Percentiles rank a stretch among this genome's conserved stretches.
Evolutionary conservation across 1,140 invertebrate species (phyloP).

Genomic region (Olivierus martensii): DNA sequence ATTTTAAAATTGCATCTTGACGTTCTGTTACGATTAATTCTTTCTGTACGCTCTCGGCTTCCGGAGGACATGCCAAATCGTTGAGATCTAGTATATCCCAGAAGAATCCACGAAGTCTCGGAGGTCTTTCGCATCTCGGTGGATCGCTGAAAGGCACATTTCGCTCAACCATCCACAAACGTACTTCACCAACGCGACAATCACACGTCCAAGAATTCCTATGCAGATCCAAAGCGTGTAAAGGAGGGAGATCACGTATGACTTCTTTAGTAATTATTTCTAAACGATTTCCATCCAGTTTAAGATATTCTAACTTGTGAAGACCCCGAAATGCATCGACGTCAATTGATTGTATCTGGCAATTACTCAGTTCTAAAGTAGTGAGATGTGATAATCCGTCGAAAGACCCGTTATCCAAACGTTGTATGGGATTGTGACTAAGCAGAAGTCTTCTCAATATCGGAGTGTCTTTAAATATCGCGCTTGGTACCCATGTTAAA

Average conservation of each 20-base stretch:
- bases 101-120: constrained; percentile 44
- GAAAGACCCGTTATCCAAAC: constrained; percentile 53
- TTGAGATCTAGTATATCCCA: constrained; percentile 51
- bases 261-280: constrained; percentile 35
- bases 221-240: constrained; percentile 42
- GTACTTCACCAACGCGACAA: constrained; percentile 57
- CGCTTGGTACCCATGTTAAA: constrained; percentile 49
- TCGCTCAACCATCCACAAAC: constrained; percentile 58
- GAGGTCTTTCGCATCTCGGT: constrained; percentile 57
- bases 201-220: constrained; percentile 82
- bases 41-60: constrained; percentile 46
- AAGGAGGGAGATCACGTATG: constrained; percentile 1
- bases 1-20: constrained; percentile 53
- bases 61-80: constrained; percentile 68
- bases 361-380: constrained; percentile 53
- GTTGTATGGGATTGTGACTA: constrained; percentile 52
- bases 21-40: constrained; percentile 16
- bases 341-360: constrained; percentile 39
- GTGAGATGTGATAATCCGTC: constrained; percentile 48
- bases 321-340: constrained; percentile 58
- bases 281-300: constrained; percentile 64
- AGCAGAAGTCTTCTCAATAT: constrained; percentile 57
- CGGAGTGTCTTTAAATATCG: constrained; percentile 48
- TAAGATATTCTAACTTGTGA: constrained; percentile 58
- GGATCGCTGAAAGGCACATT: constrained; percentile 47